phyloP scores from a whole-genome alignment of 2,888 invertebrate species.

The Trichopoda pennipes region DNA sequence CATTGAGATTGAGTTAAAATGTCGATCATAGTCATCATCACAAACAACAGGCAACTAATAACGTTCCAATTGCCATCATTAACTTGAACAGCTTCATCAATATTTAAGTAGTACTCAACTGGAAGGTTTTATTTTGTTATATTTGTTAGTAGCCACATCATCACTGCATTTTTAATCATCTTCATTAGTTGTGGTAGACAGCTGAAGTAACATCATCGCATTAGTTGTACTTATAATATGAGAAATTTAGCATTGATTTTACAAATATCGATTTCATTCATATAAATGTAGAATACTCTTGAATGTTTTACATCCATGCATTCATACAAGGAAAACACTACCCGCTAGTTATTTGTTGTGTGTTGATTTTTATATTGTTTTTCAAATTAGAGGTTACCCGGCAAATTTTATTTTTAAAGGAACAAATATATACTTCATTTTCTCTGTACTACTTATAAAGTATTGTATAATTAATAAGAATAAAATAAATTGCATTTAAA shows the following conservation, averaged over 20 bases:
- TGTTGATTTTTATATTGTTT: too few relatives aligned
- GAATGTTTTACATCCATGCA: not conserved
- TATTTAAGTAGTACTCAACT: constrained; percentile 43
- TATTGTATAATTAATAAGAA: too few relatives aligned
- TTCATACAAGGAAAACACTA: not conserved
- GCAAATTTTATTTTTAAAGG: too few relatives aligned
- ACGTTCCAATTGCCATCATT: constrained; percentile 32
- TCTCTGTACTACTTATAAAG: too few relatives aligned
- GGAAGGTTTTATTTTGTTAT: constrained; percentile 14
- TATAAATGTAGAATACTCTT: not conserved
- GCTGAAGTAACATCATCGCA: constrained; percentile 10
- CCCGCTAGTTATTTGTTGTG: not conserved
- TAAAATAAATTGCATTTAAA: too few relatives aligned
- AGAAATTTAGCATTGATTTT: constrained; percentile 23
- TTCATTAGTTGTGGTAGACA: constrained; percentile 62
- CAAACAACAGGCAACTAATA: constrained; percentile 7
- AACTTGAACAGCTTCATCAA: constrained; percentile 44
- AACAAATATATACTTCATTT: too few relatives aligned
- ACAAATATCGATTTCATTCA: constrained; percentile 9
- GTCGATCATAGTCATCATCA: constrained; percentile 21
- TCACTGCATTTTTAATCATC: constrained; percentile 60
- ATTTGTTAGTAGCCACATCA: constrained; percentile 1
- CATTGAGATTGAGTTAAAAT: constrained; percentile 8
- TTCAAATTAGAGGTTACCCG: too few relatives aligned
- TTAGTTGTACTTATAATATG: constrained; percentile 15